A percentile compares a stretch with the other conserved stretches of the same genome.
phyloP scores from a whole-genome alignment of 1,140 invertebrate species.

The Drosophila funebris region DNA sequence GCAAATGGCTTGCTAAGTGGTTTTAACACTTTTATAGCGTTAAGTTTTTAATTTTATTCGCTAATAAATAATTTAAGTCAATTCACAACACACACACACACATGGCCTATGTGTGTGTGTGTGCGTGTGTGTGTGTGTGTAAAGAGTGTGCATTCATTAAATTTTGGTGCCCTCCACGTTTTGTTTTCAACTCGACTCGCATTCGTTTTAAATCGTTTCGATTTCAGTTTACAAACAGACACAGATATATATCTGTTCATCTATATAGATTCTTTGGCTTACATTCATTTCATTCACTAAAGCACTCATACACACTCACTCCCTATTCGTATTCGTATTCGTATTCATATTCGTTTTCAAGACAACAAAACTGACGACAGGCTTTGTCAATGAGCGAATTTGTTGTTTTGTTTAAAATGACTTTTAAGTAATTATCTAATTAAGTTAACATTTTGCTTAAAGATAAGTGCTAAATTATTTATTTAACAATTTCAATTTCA shows the following conservation, averaged over 20 bases:
- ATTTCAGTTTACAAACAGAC: conserved; percentile 25
- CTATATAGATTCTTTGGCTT: conserved; percentile 21
- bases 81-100: conserved; percentile 66
- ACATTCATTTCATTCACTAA: conserved; percentile 63
- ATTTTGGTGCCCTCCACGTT: conserved; percentile 49
- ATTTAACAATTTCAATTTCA: conserved; percentile 67
- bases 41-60: conserved; percentile 83
- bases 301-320: conserved; percentile 20
- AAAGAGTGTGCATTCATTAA: conserved; percentile 72
- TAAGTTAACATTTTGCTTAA: conserved; percentile 82
- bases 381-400: conserved; percentile 52
- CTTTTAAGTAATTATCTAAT: conserved; percentile 83
- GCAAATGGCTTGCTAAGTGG: conserved; percentile 82
- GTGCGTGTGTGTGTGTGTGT: conserved; percentile 22
- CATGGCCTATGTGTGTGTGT: background rate
- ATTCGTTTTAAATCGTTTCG: conserved; percentile 58
- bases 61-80: conserved; percentile 83
- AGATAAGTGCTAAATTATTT: conserved; percentile 82
- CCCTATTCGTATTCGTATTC: conserved; percentile 2
- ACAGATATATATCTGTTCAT: background rate
- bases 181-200: conserved; percentile 37
- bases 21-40: conserved; percentile 83
- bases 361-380: conserved; percentile 60
- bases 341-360: background rate
- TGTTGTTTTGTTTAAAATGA: conserved; percentile 76